Evolutionary conservation across 2,113 vertebrate genomes (phyloP).

Genomic region (Hypanus sabinus): DNA sequence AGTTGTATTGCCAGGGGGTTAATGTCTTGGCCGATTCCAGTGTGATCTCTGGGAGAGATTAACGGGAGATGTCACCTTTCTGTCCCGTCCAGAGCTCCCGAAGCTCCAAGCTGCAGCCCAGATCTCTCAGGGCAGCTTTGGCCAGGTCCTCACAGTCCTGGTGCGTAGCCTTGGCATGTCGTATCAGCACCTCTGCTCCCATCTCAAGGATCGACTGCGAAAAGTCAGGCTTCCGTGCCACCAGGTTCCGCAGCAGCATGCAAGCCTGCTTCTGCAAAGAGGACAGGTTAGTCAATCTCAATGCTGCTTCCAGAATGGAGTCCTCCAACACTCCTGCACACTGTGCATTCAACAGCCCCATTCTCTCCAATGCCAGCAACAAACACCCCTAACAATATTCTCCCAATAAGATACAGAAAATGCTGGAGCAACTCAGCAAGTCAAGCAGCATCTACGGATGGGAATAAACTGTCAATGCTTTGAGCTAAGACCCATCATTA

Average conservation of each 20-base stretch:
- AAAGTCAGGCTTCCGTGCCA: constrained; percentile 63
- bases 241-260: constrained; percentile 87
- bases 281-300: neutral
- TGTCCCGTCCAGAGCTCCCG: constrained; percentile 89
- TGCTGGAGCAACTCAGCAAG: too few species aligned
- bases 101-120: constrained; percentile 84
- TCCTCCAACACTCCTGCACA: neutral
- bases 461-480: too few species aligned
- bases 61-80: constrained; percentile 66
- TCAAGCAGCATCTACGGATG: too few species aligned
- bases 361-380: neutral
- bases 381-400: neutral
- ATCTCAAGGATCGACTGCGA: constrained; percentile 76
- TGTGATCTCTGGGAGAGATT: neutral
- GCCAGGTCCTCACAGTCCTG: constrained; percentile 72
- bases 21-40: neutral
- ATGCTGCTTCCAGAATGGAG: neutral
- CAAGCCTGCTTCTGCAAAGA: constrained; percentile 78
- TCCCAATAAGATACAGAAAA: too few species aligned
- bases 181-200: constrained; percentile 82
- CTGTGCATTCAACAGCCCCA: too few species aligned
- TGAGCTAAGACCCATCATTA: too few species aligned
- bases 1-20: neutral
- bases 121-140: constrained; percentile 80
- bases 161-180: constrained; percentile 65